Percentiles rank a stretch among this genome's conserved stretches.
Conservation (phyloP, 2,113 vertebrate species). For the Tychaedon coryphoeus region DNA sequence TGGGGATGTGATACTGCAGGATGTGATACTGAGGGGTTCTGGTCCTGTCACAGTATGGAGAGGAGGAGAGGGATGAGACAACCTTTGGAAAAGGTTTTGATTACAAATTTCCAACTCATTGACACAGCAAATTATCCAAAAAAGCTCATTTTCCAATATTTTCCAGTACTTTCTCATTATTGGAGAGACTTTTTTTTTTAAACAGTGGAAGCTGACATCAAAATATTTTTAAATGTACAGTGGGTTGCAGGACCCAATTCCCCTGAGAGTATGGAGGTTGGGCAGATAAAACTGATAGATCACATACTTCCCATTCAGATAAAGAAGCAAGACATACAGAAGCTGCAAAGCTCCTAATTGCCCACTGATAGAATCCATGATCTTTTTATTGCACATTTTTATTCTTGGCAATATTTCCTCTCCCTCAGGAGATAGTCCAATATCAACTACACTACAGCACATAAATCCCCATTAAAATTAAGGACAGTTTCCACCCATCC, state of each 20-base stretch:
- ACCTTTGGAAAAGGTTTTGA: background rate
- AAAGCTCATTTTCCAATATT: background rate
- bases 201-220: background rate
- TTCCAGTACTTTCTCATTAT: background rate
- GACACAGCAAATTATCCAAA: background rate
- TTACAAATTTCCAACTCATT: background rate
- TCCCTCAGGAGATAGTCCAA: background rate
- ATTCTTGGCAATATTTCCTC: conserved; percentile 13
- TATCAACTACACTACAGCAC: background rate
- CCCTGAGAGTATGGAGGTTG: background rate
- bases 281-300: background rate
- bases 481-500: background rate
- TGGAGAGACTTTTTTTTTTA: background rate
- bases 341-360: background rate
- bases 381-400: background rate
- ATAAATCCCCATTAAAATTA: conserved; percentile 53
- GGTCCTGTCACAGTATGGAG: background rate
- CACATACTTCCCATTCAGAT: background rate
- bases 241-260: background rate
- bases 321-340: background rate
- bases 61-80: background rate
- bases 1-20: background rate
- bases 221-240: background rate
- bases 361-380: conserved; percentile 1
- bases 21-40: background rate